Evolutionary conservation across 2,797 vertebrate species (phyloP).

Genomic region (Holocentrus rufus): DNA sequence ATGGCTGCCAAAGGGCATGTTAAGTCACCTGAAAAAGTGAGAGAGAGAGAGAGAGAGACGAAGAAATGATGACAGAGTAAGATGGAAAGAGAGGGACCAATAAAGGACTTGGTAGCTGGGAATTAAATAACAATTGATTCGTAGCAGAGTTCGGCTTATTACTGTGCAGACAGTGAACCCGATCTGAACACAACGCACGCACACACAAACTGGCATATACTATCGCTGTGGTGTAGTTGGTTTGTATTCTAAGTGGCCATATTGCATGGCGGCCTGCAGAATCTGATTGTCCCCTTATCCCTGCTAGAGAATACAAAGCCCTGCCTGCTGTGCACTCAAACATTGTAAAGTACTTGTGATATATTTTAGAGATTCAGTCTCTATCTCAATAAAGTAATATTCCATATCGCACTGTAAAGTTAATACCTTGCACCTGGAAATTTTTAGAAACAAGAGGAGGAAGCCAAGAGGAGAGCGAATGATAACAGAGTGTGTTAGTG

Average conservation of each 20-base stretch:
- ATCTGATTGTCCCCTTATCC: background rate
- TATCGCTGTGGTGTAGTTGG: conserved; percentile 80
- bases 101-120: conserved; percentile 91
- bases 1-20: too few relatives aligned
- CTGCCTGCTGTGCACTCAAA: too few relatives aligned
- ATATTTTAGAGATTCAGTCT: too few relatives aligned
- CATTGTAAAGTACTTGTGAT: too few relatives aligned
- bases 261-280: conserved; percentile 52
- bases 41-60: background rate
- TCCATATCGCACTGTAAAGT: too few relatives aligned
- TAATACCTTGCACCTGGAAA: too few relatives aligned
- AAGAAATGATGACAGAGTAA: conserved; percentile 67
- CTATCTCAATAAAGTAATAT: too few relatives aligned
- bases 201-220: conserved; percentile 78
- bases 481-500: too few relatives aligned
- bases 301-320: too few relatives aligned
- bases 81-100: conserved; percentile 89
- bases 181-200: background rate
- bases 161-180: conserved; percentile 56
- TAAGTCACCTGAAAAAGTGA: too few relatives aligned
- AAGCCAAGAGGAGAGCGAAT: too few relatives aligned
- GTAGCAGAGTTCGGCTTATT: conserved; percentile 92
- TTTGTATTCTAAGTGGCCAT: conserved; percentile 71
- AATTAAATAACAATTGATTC: conserved; percentile 97
- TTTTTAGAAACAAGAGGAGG: too few relatives aligned